Evolutionary conservation across 2,113 vertebrate species (phyloP).

Genomic region (Myrmophylax atrothorax): DNA sequence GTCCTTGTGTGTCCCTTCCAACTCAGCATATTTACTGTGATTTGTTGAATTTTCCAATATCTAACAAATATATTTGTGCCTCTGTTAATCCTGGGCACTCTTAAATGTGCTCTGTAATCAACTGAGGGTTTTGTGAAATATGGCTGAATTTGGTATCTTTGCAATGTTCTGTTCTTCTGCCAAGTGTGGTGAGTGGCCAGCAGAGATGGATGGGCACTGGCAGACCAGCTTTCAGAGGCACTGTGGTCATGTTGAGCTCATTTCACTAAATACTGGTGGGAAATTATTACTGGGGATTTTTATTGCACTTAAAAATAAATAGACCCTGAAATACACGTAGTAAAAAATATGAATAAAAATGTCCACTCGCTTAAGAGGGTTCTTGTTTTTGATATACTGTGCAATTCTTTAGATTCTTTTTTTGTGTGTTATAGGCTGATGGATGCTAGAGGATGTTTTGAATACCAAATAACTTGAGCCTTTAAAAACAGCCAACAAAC

Average conservation of each 20-base stretch:
- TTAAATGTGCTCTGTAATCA: not conserved
- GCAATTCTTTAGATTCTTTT: not conserved
- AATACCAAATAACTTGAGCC: slow-evolving; percentile 38
- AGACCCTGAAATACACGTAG: not conserved
- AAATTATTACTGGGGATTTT: not conserved
- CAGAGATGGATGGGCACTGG: not conserved
- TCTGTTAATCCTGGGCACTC: not conserved
- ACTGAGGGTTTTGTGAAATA: not conserved
- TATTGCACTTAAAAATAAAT: slow-evolving; percentile 23
- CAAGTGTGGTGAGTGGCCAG: not conserved
- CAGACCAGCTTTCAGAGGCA: not conserved
- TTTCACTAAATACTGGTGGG: not conserved
- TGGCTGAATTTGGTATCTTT: not conserved
- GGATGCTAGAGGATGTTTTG: slow-evolving; percentile 35
- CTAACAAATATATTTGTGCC: not conserved
- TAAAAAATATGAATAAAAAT: slow-evolving; percentile 23
- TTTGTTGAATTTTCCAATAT: not conserved
- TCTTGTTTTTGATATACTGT: not conserved
- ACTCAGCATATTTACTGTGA: too few relatives aligned
- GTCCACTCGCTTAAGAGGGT: not conserved
- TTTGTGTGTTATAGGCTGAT: not conserved
- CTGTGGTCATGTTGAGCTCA: not conserved
- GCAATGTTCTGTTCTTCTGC: not conserved
- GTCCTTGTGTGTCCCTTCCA: too few relatives aligned
- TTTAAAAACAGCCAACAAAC: slow-evolving; percentile 47